phyloP scores from a whole-genome alignment of 2,797 vertebrate species.

The Natrix natrix region DNA sequence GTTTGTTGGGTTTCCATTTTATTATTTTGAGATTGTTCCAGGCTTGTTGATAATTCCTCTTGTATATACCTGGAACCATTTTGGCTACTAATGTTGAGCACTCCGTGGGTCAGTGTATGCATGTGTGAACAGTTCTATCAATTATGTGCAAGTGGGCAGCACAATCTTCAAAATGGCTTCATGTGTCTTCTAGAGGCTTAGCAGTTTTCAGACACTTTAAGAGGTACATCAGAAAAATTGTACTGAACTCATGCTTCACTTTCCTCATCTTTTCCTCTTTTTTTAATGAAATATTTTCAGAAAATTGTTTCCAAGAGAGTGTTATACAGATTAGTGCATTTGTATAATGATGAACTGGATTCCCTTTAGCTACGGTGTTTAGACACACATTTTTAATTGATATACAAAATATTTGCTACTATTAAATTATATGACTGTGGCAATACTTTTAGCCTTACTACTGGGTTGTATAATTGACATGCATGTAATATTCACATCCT shows the following conservation, averaged over 20 bases:
- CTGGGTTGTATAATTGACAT: background rate
- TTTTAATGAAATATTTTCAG: conserved; percentile 31
- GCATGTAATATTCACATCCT: background rate
- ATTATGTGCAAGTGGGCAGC: background rate
- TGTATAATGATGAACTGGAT: background rate
- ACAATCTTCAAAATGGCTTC: background rate
- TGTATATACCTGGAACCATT: background rate
- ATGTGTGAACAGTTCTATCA: background rate
- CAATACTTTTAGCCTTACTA: background rate
- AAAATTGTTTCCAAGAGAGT: background rate
- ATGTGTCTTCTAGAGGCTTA: background rate
- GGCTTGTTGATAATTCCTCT: background rate
- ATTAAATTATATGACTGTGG: background rate
- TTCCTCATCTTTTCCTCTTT: conserved; percentile 18
- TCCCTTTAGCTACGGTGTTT: background rate
- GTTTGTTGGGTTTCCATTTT: background rate
- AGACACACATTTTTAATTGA: background rate
- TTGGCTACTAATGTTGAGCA: background rate
- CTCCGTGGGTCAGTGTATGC: background rate
- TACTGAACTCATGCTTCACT: conserved; percentile 19
- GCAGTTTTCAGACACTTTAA: background rate
- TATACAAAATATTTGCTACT: background rate
- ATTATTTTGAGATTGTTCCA: background rate
- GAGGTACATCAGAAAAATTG: background rate
- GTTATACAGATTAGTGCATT: background rate